phyloP scores from a whole-genome alignment of 2,113 vertebrate species.

The Phalacrocorax carbo region DNA sequence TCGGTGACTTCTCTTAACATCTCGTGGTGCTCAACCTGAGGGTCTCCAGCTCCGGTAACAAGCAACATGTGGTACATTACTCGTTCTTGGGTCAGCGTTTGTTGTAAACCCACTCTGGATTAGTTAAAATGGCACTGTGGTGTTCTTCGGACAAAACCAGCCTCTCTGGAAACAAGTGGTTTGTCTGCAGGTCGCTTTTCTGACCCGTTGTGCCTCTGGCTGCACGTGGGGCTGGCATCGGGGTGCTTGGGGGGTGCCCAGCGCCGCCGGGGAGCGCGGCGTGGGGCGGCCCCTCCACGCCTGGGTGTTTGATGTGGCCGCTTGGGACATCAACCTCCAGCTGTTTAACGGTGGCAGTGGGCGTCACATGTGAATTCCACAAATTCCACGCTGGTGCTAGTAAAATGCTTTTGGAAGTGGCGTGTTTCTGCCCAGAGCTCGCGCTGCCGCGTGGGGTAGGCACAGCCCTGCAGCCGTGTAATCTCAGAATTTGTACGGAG shows the following conservation, averaged over 20 bases:
- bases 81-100: too few relatives aligned
- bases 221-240: too few relatives aligned
- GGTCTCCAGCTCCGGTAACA: not conserved
- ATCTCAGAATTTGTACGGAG: fast-evolving
- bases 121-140: too few relatives aligned
- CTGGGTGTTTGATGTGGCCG: fast-evolving
- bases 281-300: too few relatives aligned
- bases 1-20: not conserved
- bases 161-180: not conserved
- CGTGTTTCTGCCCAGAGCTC: fast-evolving
- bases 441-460: fast-evolving
- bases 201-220: too few relatives aligned
- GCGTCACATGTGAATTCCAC: fast-evolving
- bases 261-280: fast-evolving
- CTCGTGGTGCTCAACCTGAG: fast-evolving
- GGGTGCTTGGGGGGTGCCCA: not conserved
- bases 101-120: fast-evolving
- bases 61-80: too few relatives aligned
- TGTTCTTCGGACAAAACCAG: not conserved
- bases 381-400: not conserved
- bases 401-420: not conserved
- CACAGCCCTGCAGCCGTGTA: fast-evolving
- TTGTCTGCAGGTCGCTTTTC: not conserved
- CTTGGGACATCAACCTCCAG: fast-evolving
- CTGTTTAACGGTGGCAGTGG: fast-evolving